phyloP scores from a whole-genome alignment of 30 jellyfish, hydroid and myxozoan species.

The Hydractinia symbiolongicarpus region DNA sequence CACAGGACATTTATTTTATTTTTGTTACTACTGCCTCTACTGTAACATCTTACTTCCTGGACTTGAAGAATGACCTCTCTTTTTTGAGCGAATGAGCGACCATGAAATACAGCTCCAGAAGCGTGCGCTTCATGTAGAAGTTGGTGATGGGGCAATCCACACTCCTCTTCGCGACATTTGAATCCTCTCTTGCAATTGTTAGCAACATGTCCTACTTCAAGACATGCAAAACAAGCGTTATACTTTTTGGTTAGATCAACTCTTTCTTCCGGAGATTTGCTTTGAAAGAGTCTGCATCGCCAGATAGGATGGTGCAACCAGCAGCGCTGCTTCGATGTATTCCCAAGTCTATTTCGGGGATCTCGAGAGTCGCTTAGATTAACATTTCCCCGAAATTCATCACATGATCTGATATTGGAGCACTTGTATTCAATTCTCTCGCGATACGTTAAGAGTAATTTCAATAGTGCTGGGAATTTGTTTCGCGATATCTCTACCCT shows the following conservation, averaged over 20 bases:
- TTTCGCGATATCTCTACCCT: slow-evolving; percentile 28
- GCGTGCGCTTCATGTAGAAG: slow-evolving; percentile 11
- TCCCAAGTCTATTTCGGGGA: too few species aligned
- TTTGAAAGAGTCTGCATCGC: slow-evolving; percentile 3
- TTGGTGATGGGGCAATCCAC: slow-evolving; percentile 1
- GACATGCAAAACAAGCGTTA: slow-evolving; percentile 29
- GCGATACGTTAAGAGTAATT: slow-evolving; percentile 1
- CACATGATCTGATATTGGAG: slow-evolving; percentile 3
- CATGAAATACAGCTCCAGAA: slow-evolving; percentile 4
- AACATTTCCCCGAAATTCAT: too few species aligned
- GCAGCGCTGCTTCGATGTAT: background rate
- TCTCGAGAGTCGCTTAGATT: background rate
- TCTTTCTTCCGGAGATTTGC: slow-evolving; percentile 12
- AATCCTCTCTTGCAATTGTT: background rate
- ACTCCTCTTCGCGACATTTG: background rate
- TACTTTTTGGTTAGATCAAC: too few species aligned
- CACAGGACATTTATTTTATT: slow-evolving; percentile 24
- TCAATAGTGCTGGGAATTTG: slow-evolving; percentile 29
- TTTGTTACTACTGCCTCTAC: background rate
- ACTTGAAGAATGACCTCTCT: slow-evolving; percentile 1
- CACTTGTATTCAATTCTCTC: slow-evolving; percentile 14
- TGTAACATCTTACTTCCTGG: slow-evolving; percentile 33
- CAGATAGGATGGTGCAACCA: slow-evolving; percentile 2
- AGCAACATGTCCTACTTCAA: slow-evolving; percentile 1
- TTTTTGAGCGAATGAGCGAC: too few species aligned